Percentiles rank a stretch among this genome's conserved stretches.
Conservation (phyloP, 2,797 vertebrate genomes). For the Dipus sagitta region DNA sequence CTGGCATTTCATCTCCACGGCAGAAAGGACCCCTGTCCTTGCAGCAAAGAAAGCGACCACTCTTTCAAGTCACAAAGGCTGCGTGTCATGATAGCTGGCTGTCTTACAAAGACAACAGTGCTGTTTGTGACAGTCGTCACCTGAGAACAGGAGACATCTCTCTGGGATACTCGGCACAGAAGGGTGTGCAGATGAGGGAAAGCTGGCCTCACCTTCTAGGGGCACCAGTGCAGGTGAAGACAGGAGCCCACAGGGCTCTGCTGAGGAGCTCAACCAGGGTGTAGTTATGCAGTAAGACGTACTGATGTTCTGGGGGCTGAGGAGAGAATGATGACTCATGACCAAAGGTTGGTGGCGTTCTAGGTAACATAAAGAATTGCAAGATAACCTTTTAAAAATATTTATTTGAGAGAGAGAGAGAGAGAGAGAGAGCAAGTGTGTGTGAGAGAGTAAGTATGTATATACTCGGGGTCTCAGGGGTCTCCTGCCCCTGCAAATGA, state of each 20-base stretch:
- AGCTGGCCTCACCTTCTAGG: not conserved
- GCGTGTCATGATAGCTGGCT: not conserved
- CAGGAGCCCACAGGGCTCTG: not conserved
- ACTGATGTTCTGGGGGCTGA: not conserved
- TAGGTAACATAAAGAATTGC: not conserved
- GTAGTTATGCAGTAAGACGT: not conserved
- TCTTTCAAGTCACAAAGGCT: not conserved
- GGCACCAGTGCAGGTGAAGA: not conserved
- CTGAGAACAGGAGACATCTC: not conserved
- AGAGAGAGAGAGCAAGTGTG: no score
- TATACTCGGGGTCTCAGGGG: no score
- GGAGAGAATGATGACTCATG: not conserved
- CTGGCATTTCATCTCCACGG: not conserved
- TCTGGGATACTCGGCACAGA: not conserved
- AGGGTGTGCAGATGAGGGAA: not conserved
- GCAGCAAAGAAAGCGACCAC: fast-evolving
- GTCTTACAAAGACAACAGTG: not conserved
- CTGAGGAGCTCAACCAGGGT: not conserved
- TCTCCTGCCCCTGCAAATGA: no score
- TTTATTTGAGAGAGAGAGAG: no score
- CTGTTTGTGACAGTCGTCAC: fast-evolving
- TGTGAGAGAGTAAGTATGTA: no score
- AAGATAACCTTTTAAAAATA: not conserved
- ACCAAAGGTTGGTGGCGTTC: not conserved
- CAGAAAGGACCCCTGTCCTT: not conserved